Conservation (phyloP, 2,113 vertebrate species). For the Leucopsar rothschildi region DNA sequence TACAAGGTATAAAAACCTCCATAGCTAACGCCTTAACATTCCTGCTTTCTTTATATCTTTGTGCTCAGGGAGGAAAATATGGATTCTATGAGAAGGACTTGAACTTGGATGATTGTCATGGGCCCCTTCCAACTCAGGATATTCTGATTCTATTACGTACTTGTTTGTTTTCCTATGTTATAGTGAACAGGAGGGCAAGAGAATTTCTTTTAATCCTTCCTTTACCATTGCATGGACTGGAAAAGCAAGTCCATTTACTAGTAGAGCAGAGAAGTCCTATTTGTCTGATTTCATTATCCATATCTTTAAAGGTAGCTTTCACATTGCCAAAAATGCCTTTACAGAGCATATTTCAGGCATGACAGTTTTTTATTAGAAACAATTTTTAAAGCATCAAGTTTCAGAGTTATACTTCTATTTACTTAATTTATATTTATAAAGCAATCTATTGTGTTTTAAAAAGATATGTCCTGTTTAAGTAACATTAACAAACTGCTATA, state of each 20-base stretch:
- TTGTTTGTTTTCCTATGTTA: not conserved
- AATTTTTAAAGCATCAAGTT: not conserved
- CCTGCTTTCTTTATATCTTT: not conserved
- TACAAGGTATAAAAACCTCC: not conserved
- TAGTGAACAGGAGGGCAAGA: not conserved
- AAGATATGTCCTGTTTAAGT: constrained; percentile 28
- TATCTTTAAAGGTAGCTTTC: not conserved
- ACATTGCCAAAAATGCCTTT: not conserved
- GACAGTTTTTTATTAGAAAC: not conserved
- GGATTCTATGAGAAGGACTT: not conserved
- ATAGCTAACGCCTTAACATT: not conserved
- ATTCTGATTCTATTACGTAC: not conserved
- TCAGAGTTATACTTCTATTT: constrained; percentile 42
- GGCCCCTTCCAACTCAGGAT: not conserved
- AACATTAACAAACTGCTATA: constrained; percentile 28
- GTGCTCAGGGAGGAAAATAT: not conserved
- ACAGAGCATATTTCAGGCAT: not conserved
- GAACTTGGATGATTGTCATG: not conserved
- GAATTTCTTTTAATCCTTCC: not conserved
- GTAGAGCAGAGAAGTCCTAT: not conserved
- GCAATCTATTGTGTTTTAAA: not conserved
- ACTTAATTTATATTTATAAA: constrained; percentile 50
- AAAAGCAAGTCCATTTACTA: not conserved
- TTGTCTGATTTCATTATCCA: not conserved
- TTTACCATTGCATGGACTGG: not conserved